Conservation (phyloP, 1,140 invertebrate species). For the Phymorhynchus buccinoides region DNA sequence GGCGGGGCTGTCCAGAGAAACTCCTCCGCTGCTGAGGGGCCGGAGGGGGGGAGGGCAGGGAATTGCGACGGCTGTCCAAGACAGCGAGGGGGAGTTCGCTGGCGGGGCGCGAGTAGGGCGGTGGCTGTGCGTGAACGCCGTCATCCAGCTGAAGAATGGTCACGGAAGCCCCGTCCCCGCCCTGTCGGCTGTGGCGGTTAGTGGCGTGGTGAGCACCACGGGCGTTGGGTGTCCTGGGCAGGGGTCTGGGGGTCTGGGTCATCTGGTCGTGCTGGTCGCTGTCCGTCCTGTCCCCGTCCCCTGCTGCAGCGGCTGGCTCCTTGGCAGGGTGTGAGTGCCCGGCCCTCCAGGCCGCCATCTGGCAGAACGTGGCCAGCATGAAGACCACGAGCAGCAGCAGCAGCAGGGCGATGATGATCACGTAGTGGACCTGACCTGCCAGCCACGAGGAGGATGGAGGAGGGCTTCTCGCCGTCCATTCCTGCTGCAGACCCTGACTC, state of each 20-base stretch:
- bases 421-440: slow-evolving; percentile 12
- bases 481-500: background rate
- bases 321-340: background rate
- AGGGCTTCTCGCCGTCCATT: background rate
- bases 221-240: slow-evolving; percentile 17
- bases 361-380: slow-evolving; percentile 34
- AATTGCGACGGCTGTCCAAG: background rate
- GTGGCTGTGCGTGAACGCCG: background rate
- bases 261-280: background rate
- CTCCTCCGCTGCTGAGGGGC: background rate
- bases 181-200: background rate
- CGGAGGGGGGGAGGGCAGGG: background rate
- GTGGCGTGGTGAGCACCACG: background rate
- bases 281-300: background rate
- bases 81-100: no score
- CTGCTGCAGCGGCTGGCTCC: background rate
- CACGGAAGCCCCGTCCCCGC: slow-evolving; percentile 15
- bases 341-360: slow-evolving; percentile 24
- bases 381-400: slow-evolving; percentile 30
- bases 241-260: slow-evolving; percentile 32
- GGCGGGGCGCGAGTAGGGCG: background rate
- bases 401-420: slow-evolving; percentile 32
- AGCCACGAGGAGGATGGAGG: slow-evolving; percentile 22
- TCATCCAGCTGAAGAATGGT: background rate
- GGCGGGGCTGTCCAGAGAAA: background rate